Conservation (phyloP, 2,888 invertebrate species). For the Polydrusus cervinus region DNA sequence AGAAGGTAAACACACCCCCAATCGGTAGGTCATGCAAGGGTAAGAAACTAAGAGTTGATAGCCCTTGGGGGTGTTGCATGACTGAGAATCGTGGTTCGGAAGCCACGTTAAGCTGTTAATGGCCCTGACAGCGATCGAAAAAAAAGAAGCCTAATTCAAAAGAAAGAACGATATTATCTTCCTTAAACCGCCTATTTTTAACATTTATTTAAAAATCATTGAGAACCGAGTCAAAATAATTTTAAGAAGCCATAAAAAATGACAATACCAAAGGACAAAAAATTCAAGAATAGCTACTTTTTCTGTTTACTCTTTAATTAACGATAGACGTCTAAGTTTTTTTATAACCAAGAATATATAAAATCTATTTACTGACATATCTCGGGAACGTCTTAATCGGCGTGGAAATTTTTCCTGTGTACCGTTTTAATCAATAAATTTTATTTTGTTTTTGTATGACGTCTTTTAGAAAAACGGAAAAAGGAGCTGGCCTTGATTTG, state of each 20-base stretch:
- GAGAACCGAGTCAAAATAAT: background rate
- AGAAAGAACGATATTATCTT: too few species aligned
- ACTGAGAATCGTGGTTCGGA: too few species aligned
- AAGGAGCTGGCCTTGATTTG: background rate
- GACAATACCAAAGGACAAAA: background rate
- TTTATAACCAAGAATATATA: constrained; percentile 29
- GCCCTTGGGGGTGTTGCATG: too few species aligned
- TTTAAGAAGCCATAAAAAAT: background rate
- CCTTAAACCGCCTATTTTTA: too few species aligned
- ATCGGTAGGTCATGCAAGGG: too few species aligned
- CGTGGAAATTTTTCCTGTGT: constrained; percentile 28
- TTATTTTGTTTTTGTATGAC: background rate
- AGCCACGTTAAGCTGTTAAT: too few species aligned
- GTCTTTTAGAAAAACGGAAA: background rate
- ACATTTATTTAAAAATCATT: background rate
- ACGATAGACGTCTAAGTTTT: constrained; percentile 34
- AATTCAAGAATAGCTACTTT: constrained; percentile 27
- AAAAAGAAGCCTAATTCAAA: too few species aligned
- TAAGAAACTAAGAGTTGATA: too few species aligned
- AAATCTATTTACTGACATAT: constrained; percentile 25
- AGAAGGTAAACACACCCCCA: too few species aligned
- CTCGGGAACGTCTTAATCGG: constrained; percentile 15
- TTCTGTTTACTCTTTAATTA: constrained; percentile 33
- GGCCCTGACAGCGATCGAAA: too few species aligned
- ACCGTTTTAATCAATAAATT: constrained; percentile 11